These are phyloP conservation scores for Brachyhypopomus occidentalis DNA, from an alignment of 2,113 vertebrate genomes.

Conservation along the genomic window DNA sequence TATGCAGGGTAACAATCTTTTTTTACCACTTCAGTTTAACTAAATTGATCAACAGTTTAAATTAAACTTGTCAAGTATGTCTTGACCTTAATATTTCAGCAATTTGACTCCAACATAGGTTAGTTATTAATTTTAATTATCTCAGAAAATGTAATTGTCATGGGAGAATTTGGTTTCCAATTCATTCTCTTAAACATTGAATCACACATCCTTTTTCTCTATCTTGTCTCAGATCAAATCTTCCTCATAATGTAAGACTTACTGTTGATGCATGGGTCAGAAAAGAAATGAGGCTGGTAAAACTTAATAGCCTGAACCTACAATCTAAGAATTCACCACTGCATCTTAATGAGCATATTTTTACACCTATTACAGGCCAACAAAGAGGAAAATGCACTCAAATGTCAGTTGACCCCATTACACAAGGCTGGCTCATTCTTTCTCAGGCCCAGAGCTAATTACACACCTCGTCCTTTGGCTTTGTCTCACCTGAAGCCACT, in stretches of 20 bases:
- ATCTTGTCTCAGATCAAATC: neutral
- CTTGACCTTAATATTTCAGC: conserved; percentile 29
- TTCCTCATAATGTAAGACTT: conserved; percentile 18
- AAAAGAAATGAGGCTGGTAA: neutral
- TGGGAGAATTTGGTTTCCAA: neutral
- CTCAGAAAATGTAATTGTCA: neutral
- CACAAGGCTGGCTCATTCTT: conserved; percentile 49
- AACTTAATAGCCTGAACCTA: conserved; percentile 5
- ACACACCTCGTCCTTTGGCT: conserved; percentile 55
- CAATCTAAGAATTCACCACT: neutral
- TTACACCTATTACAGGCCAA: conserved; percentile 37
- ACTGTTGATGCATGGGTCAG: neutral
- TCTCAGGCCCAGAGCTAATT: conserved; percentile 62
- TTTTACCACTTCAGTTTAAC: neutral
- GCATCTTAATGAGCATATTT: conserved; percentile 42
- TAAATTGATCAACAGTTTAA: neutral
- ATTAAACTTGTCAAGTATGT: neutral
- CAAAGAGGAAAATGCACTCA: conserved; percentile 28
- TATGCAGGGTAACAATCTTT: neutral
- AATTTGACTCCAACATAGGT: conserved; percentile 4
- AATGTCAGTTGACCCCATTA: conserved; percentile 61
- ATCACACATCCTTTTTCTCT: neutral
- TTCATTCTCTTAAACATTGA: neutral
- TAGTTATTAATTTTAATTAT: conserved; percentile 26
- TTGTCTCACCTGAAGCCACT: conserved; percentile 27